Base-by-base conservation (phyloP, 1,140 invertebrate genomes). In the Phymastichus coffea region DNA sequence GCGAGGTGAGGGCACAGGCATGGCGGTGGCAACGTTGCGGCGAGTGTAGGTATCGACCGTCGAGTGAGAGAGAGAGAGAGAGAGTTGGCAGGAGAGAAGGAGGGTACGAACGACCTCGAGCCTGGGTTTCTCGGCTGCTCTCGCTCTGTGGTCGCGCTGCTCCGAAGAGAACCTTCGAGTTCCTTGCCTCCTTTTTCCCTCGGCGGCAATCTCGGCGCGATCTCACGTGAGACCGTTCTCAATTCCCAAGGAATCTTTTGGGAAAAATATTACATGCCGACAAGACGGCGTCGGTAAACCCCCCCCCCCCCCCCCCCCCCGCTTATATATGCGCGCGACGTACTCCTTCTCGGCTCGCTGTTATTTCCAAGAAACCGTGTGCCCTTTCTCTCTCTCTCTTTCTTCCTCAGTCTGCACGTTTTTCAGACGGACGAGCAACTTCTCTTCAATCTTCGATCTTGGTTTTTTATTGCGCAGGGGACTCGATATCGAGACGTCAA, bases 71-170 rank as follows among this genome's bases (percentile, higher is more conserved):
- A 25, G 4, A 19, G 6, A 25, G 14, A 44, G 25, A 44, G 25
- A 44, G n/a, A n/a, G n/a, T n/a, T n/a, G n/a, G 30, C 7, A 6
- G 30, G 30, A 33, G 30, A 33, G 30, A 33, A 33, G 30, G 30
- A 33, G 30, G 30, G 28, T 1, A 30, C 63, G 66, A 69, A 69
- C 64, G 63, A 59, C 68, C 68, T 68, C 69, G 68, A 66, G 64
- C 68, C 63, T 49, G 6, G 38, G n/a, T n/a, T n/a, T n/a, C n/a
- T n/a, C n/a, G n/a, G n/a, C n/a, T n/a, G n/a, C n/a, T n/a, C n/a
- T n/a, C n/a, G n/a, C n/a, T n/a, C n/a, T n/a, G n/a, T n/a, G n/a
- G n/a, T n/a, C n/a, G n/a, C n/a, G n/a, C 37, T 40, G 15, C 4
- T 4, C 37, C 10, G 37, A 9, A 37, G 33, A 23, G 6, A 25